phyloP scores from a whole-genome alignment of 2,113 vertebrate genomes.

The Chrysemys picta region DNA sequence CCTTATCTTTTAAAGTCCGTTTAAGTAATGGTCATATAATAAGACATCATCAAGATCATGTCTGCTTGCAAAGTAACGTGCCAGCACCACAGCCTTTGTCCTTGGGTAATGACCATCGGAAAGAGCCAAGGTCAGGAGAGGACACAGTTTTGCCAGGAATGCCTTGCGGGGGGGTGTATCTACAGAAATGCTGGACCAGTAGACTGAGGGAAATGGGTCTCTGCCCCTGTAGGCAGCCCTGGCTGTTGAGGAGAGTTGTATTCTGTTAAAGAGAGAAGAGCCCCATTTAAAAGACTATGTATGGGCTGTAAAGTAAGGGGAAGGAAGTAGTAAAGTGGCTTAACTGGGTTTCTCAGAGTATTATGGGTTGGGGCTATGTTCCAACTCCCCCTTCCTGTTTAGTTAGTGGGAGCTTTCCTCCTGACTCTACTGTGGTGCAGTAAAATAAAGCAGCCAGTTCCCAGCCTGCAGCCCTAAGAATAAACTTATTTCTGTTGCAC shows the following conservation, averaged over 20 bases:
- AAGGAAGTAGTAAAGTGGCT: neutral
- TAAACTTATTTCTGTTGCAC: rapidly evolving
- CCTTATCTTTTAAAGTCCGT: neutral
- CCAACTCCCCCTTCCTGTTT: neutral
- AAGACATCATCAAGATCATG: neutral
- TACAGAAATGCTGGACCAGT: neutral
- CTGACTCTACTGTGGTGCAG: neutral
- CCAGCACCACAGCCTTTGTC: neutral
- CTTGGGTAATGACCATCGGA: neutral
- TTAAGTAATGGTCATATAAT: too few species aligned
- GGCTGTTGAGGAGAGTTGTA: neutral
- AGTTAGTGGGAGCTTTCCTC: neutral
- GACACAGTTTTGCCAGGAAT: neutral
- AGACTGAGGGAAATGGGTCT: neutral
- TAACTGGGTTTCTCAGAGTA: neutral
- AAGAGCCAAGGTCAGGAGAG: neutral
- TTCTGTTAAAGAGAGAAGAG: neutral
- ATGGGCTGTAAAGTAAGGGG: neutral
- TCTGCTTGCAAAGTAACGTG: neutral
- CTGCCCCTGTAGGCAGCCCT: neutral
- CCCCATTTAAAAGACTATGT: neutral
- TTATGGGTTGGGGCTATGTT: neutral
- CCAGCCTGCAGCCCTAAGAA: neutral
- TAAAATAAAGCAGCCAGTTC: neutral
- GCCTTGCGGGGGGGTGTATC: too few species aligned